These are phyloP conservation scores for Epizoanthus ramosus DNA, from an alignment of 92 coral and sea anemone genomes.

Conservation along the genomic window DNA sequence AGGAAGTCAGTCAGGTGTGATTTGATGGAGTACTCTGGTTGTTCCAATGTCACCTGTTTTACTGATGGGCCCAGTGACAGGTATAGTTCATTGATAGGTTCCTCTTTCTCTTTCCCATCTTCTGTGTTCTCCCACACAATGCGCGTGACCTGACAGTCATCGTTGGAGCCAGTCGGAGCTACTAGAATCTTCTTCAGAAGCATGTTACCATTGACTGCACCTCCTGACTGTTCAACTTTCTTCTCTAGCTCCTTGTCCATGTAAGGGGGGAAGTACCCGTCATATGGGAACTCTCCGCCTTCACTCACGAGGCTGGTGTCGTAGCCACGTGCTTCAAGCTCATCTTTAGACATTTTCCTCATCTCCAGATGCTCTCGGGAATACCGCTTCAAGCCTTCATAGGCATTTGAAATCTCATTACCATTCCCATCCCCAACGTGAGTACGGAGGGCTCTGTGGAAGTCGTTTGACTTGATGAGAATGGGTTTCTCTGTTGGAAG, in stretches of 20 bases:
- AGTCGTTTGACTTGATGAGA: slow-evolving; percentile 10
- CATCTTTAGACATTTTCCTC: slow-evolving; percentile 20
- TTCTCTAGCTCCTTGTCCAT: slow-evolving; percentile 18
- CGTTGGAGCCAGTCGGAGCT: slow-evolving; percentile 24
- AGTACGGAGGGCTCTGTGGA: slow-evolving; percentile 26
- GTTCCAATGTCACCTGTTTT: neutral
- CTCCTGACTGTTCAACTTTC: slow-evolving; percentile 17
- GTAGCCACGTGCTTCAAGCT: slow-evolving; percentile 17
- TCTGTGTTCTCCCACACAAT: slow-evolving; percentile 12
- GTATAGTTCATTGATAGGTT: slow-evolving; percentile 4
- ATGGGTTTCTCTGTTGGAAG: slow-evolving; percentile 19
- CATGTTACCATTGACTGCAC: slow-evolving; percentile 24
- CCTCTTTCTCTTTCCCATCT: slow-evolving; percentile 1
- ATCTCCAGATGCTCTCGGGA: slow-evolving; percentile 15
- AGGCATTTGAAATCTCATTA: slow-evolving; percentile 21
- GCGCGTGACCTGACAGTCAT: slow-evolving; percentile 22
- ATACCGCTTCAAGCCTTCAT: slow-evolving; percentile 15
- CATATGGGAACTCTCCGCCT: slow-evolving; percentile 23
- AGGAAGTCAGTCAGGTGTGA: slow-evolving; percentile 21
- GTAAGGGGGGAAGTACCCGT: slow-evolving; percentile 32
- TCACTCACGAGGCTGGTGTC: slow-evolving; percentile 9
- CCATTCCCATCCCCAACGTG: slow-evolving; percentile 10
- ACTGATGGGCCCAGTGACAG: slow-evolving; percentile 20
- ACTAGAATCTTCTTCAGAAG: slow-evolving; percentile 27
- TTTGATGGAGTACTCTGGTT: slow-evolving; percentile 2